A percentile compares a stretch with the other conserved stretches of the same genome.
Conservation (phyloP, 2,888 invertebrate genomes). For the Amphipoea lucens region DNA sequence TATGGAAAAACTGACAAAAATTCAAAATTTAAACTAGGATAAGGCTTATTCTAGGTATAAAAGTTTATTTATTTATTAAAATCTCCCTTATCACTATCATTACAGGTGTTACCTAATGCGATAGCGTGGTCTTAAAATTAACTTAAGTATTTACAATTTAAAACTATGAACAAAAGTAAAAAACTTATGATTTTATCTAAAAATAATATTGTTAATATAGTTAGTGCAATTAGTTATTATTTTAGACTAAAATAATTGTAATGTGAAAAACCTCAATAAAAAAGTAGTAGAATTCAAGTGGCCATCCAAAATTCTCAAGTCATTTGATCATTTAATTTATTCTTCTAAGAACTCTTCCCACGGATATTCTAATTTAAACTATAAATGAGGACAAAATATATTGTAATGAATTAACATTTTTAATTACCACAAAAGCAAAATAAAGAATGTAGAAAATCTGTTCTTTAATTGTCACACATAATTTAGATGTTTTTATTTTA, state of each 20-base stretch:
- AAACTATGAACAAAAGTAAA: no score
- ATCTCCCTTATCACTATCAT: no score
- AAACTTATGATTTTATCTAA: no score
- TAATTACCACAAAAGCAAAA: constrained; percentile 48
- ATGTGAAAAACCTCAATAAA: neutral
- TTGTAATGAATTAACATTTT: constrained; percentile 32
- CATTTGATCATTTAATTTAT: constrained; percentile 32
- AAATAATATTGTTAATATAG: no score
- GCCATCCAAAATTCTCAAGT: constrained; percentile 2
- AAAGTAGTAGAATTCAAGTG: neutral
- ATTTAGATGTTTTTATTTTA: constrained; percentile 29
- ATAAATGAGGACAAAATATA: constrained; percentile 20
- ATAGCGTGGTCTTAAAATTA: no score
- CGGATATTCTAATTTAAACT: constrained; percentile 31
- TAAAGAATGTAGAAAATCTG: constrained; percentile 23
- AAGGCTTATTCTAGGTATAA: neutral
- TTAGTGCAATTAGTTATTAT: no score
- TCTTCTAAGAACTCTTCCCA: constrained; percentile 3
- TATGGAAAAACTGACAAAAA: neutral
- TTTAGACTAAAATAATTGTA: neutral
- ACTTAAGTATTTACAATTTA: no score
- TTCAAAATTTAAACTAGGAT: neutral
- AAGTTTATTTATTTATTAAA: no score
- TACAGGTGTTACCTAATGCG: no score
- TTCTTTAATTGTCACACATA: constrained; percentile 18